These are phyloP conservation scores for Dendronephthya gigantea DNA, from an alignment of 64 coral and sea anemone species.

Conservation along the genomic window DNA sequence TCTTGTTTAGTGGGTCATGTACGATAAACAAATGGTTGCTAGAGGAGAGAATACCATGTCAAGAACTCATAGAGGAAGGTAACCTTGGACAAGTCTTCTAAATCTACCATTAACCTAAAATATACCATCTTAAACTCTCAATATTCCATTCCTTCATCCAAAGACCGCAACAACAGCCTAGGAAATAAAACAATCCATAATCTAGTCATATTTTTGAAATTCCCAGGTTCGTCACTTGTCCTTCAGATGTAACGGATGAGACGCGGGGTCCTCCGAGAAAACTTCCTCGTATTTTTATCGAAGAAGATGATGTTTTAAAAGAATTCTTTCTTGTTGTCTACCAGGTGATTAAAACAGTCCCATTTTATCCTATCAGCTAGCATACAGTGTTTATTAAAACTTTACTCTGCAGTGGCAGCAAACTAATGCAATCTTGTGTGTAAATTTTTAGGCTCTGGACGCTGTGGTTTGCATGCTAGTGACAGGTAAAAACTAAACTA, in stretches of 20 bases:
- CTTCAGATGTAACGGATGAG: constrained; percentile 49
- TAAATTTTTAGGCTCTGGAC: constrained; percentile 65
- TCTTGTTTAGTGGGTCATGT: not conserved
- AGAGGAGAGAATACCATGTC: not conserved
- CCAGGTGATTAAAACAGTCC: constrained; percentile 42
- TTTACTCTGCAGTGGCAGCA: too few relatives aligned
- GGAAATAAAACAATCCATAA: too few relatives aligned
- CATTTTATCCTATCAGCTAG: too few relatives aligned
- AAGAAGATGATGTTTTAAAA: constrained; percentile 64
- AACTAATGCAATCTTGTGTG: too few relatives aligned
- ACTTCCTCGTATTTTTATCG: constrained; percentile 77
- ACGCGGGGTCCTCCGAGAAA: constrained; percentile 46
- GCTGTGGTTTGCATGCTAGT: constrained; percentile 76
- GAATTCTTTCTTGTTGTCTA: constrained; percentile 78
- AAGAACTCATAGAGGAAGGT: constrained; percentile 56
- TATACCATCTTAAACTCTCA: too few relatives aligned
- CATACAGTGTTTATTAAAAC: too few relatives aligned
- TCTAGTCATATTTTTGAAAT: too few relatives aligned
- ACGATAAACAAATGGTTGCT: not conserved
- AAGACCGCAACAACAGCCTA: too few relatives aligned
- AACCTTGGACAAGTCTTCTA: not conserved
- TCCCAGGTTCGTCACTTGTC: constrained; percentile 89
- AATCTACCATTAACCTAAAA: too few relatives aligned
- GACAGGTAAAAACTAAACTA: constrained; percentile 54
- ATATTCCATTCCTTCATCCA: too few relatives aligned